A percentile compares a stretch with the other conserved stretches of the same genome.
Conservation (phyloP, 2,888 invertebrate genomes). For the Drosophila atroscutellata region DNA sequence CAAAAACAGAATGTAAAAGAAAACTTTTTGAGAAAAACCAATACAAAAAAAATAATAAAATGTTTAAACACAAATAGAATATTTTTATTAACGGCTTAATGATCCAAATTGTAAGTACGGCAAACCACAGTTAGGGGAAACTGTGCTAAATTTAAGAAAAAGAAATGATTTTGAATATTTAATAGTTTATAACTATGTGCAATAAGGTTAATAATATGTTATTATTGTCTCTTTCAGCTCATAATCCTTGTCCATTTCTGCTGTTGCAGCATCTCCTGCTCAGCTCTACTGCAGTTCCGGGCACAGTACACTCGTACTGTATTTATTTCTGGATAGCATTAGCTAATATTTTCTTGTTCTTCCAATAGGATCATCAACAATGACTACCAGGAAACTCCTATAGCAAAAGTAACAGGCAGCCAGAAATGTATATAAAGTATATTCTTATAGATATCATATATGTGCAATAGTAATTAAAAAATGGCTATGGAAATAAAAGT, state of each 20-base stretch:
- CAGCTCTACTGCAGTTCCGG: background rate
- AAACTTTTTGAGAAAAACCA: conserved; percentile 68
- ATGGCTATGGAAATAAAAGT: no score
- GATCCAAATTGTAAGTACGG: background rate
- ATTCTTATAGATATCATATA: background rate
- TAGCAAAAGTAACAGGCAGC: no score
- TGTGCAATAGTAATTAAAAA: background rate
- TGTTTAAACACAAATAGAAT: conserved; percentile 50
- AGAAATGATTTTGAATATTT: background rate
- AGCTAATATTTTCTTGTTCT: background rate
- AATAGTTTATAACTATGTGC: background rate
- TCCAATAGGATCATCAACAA: background rate
- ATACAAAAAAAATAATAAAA: conserved; percentile 67
- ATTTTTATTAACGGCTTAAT: background rate
- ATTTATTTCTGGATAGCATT: background rate
- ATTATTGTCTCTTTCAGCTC: background rate
- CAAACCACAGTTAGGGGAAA: background rate
- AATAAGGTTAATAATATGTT: background rate
- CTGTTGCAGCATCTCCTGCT: background rate
- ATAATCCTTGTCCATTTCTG: background rate
- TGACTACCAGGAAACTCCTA: background rate
- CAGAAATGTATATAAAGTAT: conserved; percentile 1
- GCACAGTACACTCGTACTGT: background rate
- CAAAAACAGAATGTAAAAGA: conserved; percentile 64
- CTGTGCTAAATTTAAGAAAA: background rate